Percentiles rank a stretch among this genome's conserved stretches.
These are phyloP conservation scores for Aspidiotus rigidus DNA, from an alignment of 2,888 invertebrate genomes.

Conservation along the genomic window DNA sequence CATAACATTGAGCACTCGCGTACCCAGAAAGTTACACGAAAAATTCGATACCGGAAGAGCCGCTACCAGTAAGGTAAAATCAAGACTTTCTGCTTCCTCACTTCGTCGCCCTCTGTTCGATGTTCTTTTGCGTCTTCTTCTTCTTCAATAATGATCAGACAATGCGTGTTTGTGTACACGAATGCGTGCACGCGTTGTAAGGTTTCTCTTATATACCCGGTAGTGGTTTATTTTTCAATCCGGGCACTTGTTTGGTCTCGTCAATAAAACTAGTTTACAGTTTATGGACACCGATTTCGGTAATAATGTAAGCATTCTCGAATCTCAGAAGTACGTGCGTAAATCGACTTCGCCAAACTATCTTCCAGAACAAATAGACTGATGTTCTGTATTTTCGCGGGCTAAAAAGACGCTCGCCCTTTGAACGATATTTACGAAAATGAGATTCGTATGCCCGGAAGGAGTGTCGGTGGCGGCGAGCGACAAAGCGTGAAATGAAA, in stretches of 20 bases:
- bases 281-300: too few relatives aligned
- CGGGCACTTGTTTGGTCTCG: slow-evolving; percentile 21
- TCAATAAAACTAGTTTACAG: not conserved
- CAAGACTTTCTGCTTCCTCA: not conserved
- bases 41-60: slow-evolving; percentile 23
- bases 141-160: slow-evolving; percentile 1
- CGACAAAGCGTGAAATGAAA: slow-evolving; percentile 27
- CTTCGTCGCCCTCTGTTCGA: not conserved
- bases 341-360: too few relatives aligned
- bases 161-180: slow-evolving; percentile 7
- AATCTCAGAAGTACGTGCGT: too few relatives aligned
- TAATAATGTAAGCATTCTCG: too few relatives aligned
- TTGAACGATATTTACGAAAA: too few relatives aligned
- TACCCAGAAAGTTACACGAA: not conserved
- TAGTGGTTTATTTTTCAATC: slow-evolving; percentile 21
- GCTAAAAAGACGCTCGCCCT: too few relatives aligned
- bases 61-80: not conserved
- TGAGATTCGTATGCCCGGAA: not conserved
- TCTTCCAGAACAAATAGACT: too few relatives aligned
- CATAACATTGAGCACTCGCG: too few relatives aligned
- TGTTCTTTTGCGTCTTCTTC: not conserved
- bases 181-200: not conserved
- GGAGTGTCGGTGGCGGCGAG: slow-evolving; percentile 7
- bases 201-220: slow-evolving; percentile 18
- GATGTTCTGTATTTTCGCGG: too few relatives aligned